phyloP scores from a whole-genome alignment of 2,888 invertebrate species.

The Cerceris ruficornis region DNA sequence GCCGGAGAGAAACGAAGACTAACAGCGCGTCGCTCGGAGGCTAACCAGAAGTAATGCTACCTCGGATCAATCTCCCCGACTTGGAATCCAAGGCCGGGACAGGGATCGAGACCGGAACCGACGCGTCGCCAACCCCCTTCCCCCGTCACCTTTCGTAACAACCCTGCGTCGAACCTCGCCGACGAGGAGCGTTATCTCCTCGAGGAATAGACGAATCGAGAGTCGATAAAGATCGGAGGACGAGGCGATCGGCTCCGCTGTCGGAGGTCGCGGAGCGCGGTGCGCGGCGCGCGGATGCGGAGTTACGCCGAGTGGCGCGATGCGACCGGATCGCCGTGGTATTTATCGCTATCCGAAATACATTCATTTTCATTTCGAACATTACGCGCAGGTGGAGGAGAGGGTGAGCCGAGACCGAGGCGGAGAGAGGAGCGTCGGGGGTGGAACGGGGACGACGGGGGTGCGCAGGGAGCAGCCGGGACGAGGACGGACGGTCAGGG shows the following conservation, averaged over 20 bases:
- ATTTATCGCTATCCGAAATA: slow-evolving; percentile 82
- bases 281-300: slow-evolving; percentile 19
- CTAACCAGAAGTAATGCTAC: slow-evolving; percentile 81
- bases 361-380: slow-evolving; percentile 82
- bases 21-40: slow-evolving; percentile 79
- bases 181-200: too few relatives aligned
- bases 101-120: slow-evolving; percentile 30
- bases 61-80: slow-evolving; percentile 78
- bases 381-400: slow-evolving; percentile 73
- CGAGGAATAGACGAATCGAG: neutral
- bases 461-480: slow-evolving; percentile 24
- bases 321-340: slow-evolving; percentile 76
- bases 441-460: slow-evolving; percentile 17
- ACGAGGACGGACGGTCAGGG: slow-evolving; percentile 42
- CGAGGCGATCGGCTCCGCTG: slow-evolving; percentile 77
- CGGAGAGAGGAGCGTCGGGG: slow-evolving; percentile 46
- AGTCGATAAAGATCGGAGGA: slow-evolving; percentile 72
- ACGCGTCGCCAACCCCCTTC: neutral
- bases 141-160: neutral
- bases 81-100: slow-evolving; percentile 68
- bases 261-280: slow-evolving; percentile 48
- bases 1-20: slow-evolving; percentile 79
- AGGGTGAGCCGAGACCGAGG: slow-evolving; percentile 45
- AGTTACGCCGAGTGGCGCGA: slow-evolving; percentile 58
- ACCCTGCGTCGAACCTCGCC: neutral